Evolutionary conservation across 2,113 vertebrate species (phyloP).

Genomic region (Perca flavescens): DNA sequence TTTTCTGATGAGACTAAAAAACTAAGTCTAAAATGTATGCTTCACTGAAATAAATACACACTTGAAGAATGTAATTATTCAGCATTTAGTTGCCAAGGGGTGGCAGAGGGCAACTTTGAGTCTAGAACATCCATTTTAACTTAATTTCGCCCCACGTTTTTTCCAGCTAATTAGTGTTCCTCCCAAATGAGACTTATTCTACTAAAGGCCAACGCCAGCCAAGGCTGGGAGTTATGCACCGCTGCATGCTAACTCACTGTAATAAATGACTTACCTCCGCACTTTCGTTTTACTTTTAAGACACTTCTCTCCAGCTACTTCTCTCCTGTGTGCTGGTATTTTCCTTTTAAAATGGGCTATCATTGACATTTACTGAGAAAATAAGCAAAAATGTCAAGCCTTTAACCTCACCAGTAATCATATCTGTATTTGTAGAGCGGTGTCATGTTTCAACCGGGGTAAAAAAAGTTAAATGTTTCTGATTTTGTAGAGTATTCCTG

Average conservation of each 20-base stretch:
- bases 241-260: background rate
- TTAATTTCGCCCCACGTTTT: slow-evolving; percentile 17
- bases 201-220: slow-evolving; percentile 45
- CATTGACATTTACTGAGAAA: slow-evolving; percentile 61
- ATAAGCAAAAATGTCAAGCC: slow-evolving; percentile 43
- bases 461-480: background rate
- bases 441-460: background rate
- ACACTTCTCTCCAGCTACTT: slow-evolving; percentile 25
- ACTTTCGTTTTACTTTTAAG: slow-evolving; percentile 24
- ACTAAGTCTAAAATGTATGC: background rate
- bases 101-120: slow-evolving; percentile 2
- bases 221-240: slow-evolving; percentile 25
- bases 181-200: slow-evolving; percentile 56
- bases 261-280: slow-evolving; percentile 22
- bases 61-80: slow-evolving; percentile 2
- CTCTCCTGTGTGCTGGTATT: slow-evolving; percentile 68
- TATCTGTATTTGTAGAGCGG: slow-evolving; percentile 7
- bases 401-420: background rate
- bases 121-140: slow-evolving; percentile 28
- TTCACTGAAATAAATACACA: slow-evolving; percentile 2
- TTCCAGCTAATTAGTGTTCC: slow-evolving; percentile 38
- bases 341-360: slow-evolving; percentile 36
- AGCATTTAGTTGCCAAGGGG: slow-evolving; percentile 16
- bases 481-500: background rate
- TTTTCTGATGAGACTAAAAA: background rate